Conservation (phyloP, 2,113 vertebrate genomes). For the Castor canadensis region DNA sequence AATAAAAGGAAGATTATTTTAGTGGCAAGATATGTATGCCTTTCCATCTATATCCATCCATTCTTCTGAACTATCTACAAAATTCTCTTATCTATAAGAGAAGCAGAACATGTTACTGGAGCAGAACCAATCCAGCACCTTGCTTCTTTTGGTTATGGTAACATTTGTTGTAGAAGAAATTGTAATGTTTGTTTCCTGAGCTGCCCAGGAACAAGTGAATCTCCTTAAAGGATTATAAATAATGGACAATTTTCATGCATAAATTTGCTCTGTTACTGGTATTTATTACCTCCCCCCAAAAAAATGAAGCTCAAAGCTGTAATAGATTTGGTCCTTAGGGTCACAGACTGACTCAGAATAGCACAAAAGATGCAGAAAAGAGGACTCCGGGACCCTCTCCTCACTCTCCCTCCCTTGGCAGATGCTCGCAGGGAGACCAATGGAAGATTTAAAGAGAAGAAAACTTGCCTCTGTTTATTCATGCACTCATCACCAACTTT, state of each 20-base stretch:
- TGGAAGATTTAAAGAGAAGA: slow-evolving; percentile 5
- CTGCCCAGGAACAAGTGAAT: slow-evolving; percentile 37
- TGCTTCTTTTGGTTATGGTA: slow-evolving; percentile 47
- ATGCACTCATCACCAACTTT: not conserved
- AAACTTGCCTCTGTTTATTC: not conserved
- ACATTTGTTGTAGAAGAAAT: slow-evolving; percentile 55
- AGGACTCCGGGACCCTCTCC: not conserved
- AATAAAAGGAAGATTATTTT: slow-evolving; percentile 57
- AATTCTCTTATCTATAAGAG: slow-evolving; percentile 44
- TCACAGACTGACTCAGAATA: not conserved
- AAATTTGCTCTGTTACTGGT: slow-evolving; percentile 19
- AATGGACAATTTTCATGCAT: slow-evolving; percentile 28
- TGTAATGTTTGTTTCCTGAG: slow-evolving; percentile 48
- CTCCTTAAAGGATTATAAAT: slow-evolving; percentile 64
- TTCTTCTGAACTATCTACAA: slow-evolving; percentile 54
- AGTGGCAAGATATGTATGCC: slow-evolving; percentile 13
- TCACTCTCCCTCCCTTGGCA: not conserved
- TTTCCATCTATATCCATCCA: slow-evolving; percentile 64
- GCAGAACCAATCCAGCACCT: slow-evolving; percentile 48
- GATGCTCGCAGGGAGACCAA: not conserved
- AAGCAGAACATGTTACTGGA: slow-evolving; percentile 48
- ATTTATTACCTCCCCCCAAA: slow-evolving; percentile 48
- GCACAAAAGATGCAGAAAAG: not conserved
- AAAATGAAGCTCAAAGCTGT: slow-evolving; percentile 21
- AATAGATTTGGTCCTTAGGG: slow-evolving; percentile 4